A percentile compares a stretch with the other conserved stretches of the same genome.
Evolutionary conservation across 1,140 invertebrate species (phyloP).

Genomic region (Ladona fulva): DNA sequence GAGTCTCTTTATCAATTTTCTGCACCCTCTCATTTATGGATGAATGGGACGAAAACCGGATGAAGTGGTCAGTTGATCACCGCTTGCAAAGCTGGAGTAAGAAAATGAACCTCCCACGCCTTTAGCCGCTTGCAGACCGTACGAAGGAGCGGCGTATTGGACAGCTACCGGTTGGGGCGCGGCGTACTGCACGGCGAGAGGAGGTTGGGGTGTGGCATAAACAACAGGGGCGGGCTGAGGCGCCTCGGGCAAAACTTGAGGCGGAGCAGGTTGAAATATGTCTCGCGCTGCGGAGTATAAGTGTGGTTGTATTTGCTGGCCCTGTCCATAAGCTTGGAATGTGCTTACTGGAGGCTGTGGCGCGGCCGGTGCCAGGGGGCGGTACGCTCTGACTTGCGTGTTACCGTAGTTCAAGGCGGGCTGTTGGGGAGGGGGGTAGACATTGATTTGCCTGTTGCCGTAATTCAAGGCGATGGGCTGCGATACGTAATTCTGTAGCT

Average conservation of each 20-base stretch:
- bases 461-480: background rate
- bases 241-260: background rate
- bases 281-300: background rate
- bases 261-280: background rate
- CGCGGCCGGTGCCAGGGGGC: background rate
- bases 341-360: background rate
- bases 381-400: background rate
- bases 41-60: background rate
- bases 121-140: background rate
- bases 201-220: background rate
- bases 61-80: background rate
- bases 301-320: too few relatives aligned
- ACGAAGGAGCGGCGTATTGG: background rate
- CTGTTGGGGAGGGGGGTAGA: background rate
- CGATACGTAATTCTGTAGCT: background rate
- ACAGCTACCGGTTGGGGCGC: background rate
- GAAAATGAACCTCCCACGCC: background rate
- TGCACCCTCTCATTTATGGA: background rate
- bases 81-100: background rate
- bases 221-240: background rate
- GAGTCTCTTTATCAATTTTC: too few relatives aligned
- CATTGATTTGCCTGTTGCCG: background rate
- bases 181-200: background rate
- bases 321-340: too few relatives aligned
- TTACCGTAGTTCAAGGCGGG: background rate